Base-by-base conservation (phyloP, 2,113 vertebrate genomes). In the Engystomops pustulosus region DNA sequence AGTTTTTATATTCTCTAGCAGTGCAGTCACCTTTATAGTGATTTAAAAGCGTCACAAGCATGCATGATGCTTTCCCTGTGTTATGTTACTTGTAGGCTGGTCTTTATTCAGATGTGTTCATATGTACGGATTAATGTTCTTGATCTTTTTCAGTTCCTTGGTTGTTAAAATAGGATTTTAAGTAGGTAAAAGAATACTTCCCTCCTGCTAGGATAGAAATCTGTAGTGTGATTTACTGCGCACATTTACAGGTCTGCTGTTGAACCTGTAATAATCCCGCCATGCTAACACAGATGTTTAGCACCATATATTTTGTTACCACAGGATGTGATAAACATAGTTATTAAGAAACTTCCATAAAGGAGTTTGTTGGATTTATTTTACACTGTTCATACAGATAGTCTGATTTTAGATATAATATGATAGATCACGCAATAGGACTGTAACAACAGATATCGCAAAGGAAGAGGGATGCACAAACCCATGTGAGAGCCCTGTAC, bases 281-380 rank as follows among this genome's bases (percentile, higher is more conserved):
- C 6, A 49, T 51, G 44, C 25, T 20, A 51, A n/a, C 75, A 78
- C 32, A 55, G 36, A 36, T 78, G 32, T 78, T 78, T 58, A 58
- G 38, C 51, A 58, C 51, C 32, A 9, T 55, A 53, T 78, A 78
- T 49, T 78, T 78, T 32, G 58, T n/a, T 78, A 20, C 75, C 36
- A 18, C 30, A 36, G 34, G 53, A 78, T 58, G 27, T 34, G n/a
- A 18, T 32, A 55, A 78, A 78, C 15, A 75, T 18, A 32, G 71
- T 75, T 47, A 49, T 75, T 68, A 38, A 32, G 44, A 32, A 18
- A 18, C 0, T 27, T 51, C 4, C 30, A 20, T 51, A 18, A 65
- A 65, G 25, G 14, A 65, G 6, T 62, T 62, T 14, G 60, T 65
- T 65, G 27, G 17, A 17, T 34, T 65, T 20, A 65, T 65, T 15